Base-by-base conservation (phyloP, 2,888 invertebrate species). In the Oscheius sp. region DNA sequence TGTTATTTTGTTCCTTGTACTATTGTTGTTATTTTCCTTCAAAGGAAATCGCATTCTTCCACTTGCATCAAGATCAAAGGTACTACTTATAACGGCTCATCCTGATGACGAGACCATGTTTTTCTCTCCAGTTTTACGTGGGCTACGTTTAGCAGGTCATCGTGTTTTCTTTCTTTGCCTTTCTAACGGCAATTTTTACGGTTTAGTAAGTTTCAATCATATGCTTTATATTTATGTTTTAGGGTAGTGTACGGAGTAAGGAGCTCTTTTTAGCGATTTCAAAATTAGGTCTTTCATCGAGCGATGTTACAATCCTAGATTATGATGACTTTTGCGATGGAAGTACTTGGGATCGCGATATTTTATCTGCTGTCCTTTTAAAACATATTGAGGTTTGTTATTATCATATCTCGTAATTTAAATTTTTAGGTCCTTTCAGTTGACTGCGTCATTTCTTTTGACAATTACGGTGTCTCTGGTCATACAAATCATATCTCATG, bases 71-170 rank as follows among this genome's bases (percentile, higher is more conserved):
- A 28, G 14, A 12, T 68, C 68, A n/a, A 61, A 59, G 28, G 70
- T 94, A 47, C 88, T 96, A 32, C 87, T 97, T 62, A 91, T 96
- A 1, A 92, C 91, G 47, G 95, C 97, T 24, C 98, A 98, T 89
- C 97, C 97, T 17, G 97, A 98, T 87, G 97, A 98, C 87, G 97
- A 98, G 87, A 94, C 94, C 81, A 96, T 98, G 97, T 98, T 98
- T 87, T 98, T 98, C 87, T 94, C 94, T 0, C 98, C 98, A 4
- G 73, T 71, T 0, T 66, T 78, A 36, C 67, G 72, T n/a, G 71
- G 69, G 8, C 68, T 78, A 1, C 36, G 26, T 8, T 56, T 71
- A 1, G 56, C 70, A 14, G 73, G 73, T 26, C 71, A 73, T 59
- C 72, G 80, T 8, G 57, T 76, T 8, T 80, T 78, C 45, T 41